phyloP scores from a whole-genome alignment of 64 coral and sea anemone genomes.

The Montipora cactus region DNA sequence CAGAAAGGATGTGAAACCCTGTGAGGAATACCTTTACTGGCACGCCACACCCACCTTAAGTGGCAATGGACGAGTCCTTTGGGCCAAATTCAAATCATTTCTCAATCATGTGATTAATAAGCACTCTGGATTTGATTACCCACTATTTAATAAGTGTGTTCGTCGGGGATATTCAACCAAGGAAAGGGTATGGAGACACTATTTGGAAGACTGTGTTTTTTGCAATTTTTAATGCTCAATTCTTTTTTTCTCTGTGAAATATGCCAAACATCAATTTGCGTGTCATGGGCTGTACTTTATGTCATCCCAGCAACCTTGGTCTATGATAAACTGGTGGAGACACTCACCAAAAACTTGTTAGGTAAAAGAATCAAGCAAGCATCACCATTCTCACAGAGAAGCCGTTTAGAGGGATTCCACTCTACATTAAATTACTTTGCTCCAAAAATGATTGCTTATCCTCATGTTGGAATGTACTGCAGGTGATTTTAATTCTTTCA shows the following conservation, averaged over 20 bases:
- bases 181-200: not conserved
- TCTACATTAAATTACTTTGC: not conserved
- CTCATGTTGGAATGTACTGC: too few relatives aligned
- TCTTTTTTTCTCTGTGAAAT: too few relatives aligned
- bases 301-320: too few relatives aligned
- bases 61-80: constrained; percentile 36
- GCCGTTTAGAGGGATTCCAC: too few relatives aligned
- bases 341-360: not conserved
- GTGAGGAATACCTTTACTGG: constrained; percentile 19
- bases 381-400: not conserved
- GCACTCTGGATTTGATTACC: constrained; percentile 10
- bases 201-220: too few relatives aligned
- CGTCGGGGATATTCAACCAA: constrained; percentile 12
- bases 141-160: constrained; percentile 43
- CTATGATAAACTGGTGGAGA: too few relatives aligned
- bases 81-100: constrained; percentile 42
- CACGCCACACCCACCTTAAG: not conserved
- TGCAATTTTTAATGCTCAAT: too few relatives aligned
- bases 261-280: too few relatives aligned
- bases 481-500: too few relatives aligned
- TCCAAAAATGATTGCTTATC: too few relatives aligned
- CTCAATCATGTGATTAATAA: constrained; percentile 43
- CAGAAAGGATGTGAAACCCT: constrained; percentile 35
- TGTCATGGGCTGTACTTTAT: too few relatives aligned
- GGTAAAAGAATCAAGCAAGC: not conserved